Conservation (phyloP, 2,888 invertebrate genomes). For the Toxonevra muliebris region DNA sequence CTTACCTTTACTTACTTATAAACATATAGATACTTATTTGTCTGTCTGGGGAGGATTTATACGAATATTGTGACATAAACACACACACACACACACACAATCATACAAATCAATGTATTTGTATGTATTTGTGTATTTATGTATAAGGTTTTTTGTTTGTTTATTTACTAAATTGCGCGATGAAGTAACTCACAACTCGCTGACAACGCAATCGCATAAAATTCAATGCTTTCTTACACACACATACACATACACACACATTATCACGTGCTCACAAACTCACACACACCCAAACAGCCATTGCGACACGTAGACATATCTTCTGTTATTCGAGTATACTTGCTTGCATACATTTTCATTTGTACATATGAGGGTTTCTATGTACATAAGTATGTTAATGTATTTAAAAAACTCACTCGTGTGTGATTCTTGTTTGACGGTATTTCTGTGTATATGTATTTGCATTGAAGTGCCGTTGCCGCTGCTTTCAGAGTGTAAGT, state of each 20-base stretch:
- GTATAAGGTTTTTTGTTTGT: background rate
- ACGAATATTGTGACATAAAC: background rate
- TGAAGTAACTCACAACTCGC: background rate
- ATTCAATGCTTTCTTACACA: background rate
- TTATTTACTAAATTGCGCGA: background rate
- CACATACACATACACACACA: background rate
- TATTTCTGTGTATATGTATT: background rate
- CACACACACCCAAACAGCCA: background rate
- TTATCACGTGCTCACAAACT: background rate
- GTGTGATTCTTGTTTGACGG: too few species aligned
- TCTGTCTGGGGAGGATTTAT: too few species aligned
- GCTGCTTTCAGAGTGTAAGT: too few species aligned
- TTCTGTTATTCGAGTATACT: too few species aligned
- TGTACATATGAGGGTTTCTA: too few species aligned
- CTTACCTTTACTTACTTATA: too few species aligned
- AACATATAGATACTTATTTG: too few species aligned
- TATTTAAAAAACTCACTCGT: too few species aligned
- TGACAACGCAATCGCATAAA: background rate
- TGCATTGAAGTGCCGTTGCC: background rate
- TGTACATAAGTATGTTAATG: too few species aligned
- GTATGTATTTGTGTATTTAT: background rate
- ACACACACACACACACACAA: slow-evolving; percentile 3
- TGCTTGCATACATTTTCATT: too few species aligned
- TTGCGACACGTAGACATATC: too few species aligned
- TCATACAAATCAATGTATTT: background rate